Conservation (phyloP, 2,113 vertebrate genomes). For the Osmerus eperlanus region DNA sequence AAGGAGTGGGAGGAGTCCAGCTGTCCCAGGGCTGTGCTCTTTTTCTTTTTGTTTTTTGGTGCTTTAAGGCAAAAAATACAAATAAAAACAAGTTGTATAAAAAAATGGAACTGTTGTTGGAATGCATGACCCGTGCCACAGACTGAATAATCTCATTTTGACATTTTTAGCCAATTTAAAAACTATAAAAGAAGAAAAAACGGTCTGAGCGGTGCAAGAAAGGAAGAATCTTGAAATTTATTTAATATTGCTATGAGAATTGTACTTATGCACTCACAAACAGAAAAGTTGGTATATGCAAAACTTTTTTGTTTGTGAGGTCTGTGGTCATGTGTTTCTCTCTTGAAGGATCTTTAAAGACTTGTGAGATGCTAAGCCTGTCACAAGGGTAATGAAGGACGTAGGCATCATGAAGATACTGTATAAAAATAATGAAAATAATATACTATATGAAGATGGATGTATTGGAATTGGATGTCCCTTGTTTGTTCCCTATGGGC, state of each 20-base stretch:
- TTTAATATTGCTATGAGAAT: slow-evolving; percentile 50
- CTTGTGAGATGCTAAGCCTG: slow-evolving; percentile 49
- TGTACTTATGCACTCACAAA: slow-evolving; percentile 60
- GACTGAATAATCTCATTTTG: slow-evolving; percentile 64
- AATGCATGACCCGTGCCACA: slow-evolving; percentile 77
- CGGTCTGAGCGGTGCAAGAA: slow-evolving; percentile 41
- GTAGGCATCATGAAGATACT: slow-evolving; percentile 34
- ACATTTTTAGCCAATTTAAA: slow-evolving; percentile 55
- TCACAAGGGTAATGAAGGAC: slow-evolving; percentile 41
- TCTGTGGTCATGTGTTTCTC: slow-evolving; percentile 56
- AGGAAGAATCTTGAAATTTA: slow-evolving; percentile 45
- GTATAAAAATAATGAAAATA: slow-evolving; percentile 17
- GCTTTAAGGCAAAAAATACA: slow-evolving; percentile 75
- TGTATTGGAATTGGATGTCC: slow-evolving; percentile 56
- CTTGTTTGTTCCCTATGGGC: slow-evolving; percentile 36
- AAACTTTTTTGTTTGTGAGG: slow-evolving; percentile 59
- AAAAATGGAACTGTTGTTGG: slow-evolving; percentile 74
- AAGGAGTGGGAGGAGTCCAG: slow-evolving; percentile 51
- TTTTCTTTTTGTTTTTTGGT: slow-evolving; percentile 62
- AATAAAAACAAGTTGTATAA: slow-evolving; percentile 56
- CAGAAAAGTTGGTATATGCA: slow-evolving; percentile 49
- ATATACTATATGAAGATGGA: slow-evolving; percentile 36
- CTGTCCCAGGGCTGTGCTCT: slow-evolving; percentile 46
- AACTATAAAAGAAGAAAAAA: slow-evolving; percentile 28
- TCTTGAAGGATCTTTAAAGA: slow-evolving; percentile 54